Base-by-base conservation (phyloP, 2,888 invertebrate genomes). In the Xestia xanthographa region DNA sequence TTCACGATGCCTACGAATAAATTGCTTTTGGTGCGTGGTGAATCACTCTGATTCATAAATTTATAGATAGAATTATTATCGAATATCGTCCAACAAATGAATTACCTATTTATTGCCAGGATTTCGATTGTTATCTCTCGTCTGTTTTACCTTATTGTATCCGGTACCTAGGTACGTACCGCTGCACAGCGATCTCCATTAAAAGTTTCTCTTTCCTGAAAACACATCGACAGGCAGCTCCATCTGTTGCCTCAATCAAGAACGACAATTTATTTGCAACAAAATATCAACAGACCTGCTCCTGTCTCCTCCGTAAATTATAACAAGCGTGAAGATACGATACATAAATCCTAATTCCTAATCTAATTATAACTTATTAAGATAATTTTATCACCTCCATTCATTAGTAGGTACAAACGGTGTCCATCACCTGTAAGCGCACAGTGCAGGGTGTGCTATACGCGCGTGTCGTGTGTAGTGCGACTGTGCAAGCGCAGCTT, bases 401-500 rank as follows among this genome's bases (percentile, higher is more conserved):
- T 34, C 12, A 34, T 34, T 34, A 2, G 34, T 66, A 58, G 68
- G 53, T 48, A 53, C 60, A 70, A 67, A 67, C 29, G 34, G 29
- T 41, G 45, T 60, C 20, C 26, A 74, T 43, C 9, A 29, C 26
- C 20, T 29, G 41, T 22, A 45, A 63, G 41, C 70, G 48, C 14
- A 41, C 71, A 82, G 62, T 80, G 63, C 69, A 56, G 34, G 60
- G 62, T 14, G 56, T 53, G 70, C 67, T 17, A 1, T 53, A 56
- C 75, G 77, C 65, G 80, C 72, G 84, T 72, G 77, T 50, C 63
- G 71, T 38, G 34, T 41, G 41, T n/a, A n/a, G n/a, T 50, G 38
- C n/a, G 41, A 22, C 22, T 50, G 76, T 72, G 82, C 79, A 80
- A 1, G 81, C 84, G 90, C 92, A 93, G 93, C 92, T 96, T 96